A percentile compares a stretch with the other conserved stretches of the same genome.
phyloP scores from a whole-genome alignment of 2,888 invertebrate genomes.

The Odontothrips loti region DNA sequence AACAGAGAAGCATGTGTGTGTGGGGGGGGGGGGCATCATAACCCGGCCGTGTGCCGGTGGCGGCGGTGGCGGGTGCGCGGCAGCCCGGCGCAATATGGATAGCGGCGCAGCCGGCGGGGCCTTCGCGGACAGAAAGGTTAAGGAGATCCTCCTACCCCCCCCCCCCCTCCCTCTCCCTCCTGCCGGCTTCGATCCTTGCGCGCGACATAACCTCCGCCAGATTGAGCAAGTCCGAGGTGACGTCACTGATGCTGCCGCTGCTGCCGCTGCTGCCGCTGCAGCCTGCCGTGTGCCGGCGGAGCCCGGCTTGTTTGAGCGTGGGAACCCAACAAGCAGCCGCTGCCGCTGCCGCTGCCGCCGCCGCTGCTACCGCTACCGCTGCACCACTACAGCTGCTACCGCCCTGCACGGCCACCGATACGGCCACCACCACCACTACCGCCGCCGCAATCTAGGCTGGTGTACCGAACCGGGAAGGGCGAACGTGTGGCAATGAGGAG shows the following conservation, averaged over 20 bases:
- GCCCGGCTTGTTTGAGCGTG: neutral
- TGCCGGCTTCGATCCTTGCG: neutral
- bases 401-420: too few species aligned
- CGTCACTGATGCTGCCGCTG: neutral
- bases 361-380: neutral
- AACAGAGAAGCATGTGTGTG: too few species aligned
- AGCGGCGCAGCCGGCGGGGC: neutral
- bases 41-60: too few species aligned
- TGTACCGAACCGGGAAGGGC: too few species aligned
- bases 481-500: too few species aligned
- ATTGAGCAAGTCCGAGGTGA: conserved; percentile 5
- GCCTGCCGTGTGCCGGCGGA: neutral
- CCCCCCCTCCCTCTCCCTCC: neutral
- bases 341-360: neutral
- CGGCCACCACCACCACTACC: too few species aligned
- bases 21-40: too few species aligned
- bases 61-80: too few species aligned
- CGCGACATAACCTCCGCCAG: conserved; percentile 19
- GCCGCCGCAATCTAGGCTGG: neutral
- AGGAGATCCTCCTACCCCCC: neutral
- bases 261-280: neutral
- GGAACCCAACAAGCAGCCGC: neutral
- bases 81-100: neutral
- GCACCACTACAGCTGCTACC: too few species aligned
- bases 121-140: conserved; percentile 6